These are phyloP conservation scores for Antennarius striatus DNA, from an alignment of 2,113 vertebrate species.

Conservation along the genomic window DNA sequence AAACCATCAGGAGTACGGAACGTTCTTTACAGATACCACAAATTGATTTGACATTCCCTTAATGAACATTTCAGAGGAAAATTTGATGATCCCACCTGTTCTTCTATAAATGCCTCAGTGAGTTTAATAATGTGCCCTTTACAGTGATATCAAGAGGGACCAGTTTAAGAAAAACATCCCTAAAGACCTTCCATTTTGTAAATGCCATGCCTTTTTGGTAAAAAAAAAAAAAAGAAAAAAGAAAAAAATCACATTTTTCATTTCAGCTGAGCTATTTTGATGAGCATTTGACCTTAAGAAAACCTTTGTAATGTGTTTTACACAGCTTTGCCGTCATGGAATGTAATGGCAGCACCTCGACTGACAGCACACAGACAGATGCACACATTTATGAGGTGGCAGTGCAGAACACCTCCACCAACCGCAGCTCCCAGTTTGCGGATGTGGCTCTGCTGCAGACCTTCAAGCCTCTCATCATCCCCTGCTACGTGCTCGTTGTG, in stretches of 20 bases:
- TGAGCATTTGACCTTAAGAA: not conserved
- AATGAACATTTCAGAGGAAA: not conserved
- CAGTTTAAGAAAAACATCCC: not conserved
- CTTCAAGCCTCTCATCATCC: constrained; percentile 85
- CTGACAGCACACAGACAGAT: constrained; percentile 40
- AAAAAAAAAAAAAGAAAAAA: not conserved
- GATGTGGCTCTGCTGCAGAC: constrained; percentile 84
- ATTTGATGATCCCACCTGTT: not conserved
- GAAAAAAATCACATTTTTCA: not conserved
- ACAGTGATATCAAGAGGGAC: not conserved
- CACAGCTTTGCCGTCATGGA: constrained; percentile 51
- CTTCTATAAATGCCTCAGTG: constrained; percentile 3
- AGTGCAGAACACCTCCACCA: constrained; percentile 74
- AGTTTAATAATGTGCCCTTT: not conserved
- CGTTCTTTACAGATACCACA: not conserved
- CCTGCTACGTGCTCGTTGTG: constrained; percentile 81
- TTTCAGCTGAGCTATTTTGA: not conserved
- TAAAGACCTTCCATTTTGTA: constrained; percentile 11
- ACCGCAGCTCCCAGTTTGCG: constrained; percentile 78
- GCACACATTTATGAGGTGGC: constrained; percentile 74
- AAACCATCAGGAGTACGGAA: not conserved
- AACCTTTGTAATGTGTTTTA: not conserved
- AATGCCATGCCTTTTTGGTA: constrained; percentile 27
- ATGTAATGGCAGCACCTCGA: constrained; percentile 44
- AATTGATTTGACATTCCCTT: constrained; percentile 29